Conservation (phyloP, 2,888 invertebrate genomes). For the Prenolepis imparis region DNA sequence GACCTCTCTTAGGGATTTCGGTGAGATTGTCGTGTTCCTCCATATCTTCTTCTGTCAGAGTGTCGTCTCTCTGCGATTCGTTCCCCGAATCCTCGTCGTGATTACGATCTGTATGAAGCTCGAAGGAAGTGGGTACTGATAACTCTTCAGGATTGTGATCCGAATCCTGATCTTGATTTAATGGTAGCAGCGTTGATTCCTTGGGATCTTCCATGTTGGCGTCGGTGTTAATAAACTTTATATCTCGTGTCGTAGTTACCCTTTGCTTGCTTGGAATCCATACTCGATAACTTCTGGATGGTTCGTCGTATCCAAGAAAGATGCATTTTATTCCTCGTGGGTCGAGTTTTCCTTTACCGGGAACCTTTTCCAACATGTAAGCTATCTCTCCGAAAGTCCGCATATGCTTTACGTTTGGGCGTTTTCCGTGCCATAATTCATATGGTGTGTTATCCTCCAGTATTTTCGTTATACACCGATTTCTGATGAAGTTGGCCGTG, state of each 20-base stretch:
- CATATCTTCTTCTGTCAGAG: neutral
- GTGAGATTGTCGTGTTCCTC: fast-evolving
- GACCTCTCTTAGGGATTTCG: neutral
- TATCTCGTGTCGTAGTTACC: neutral
- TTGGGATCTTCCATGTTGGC: neutral
- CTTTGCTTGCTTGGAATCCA: neutral
- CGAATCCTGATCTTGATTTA: neutral
- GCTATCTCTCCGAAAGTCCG: neutral
- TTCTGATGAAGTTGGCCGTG: neutral
- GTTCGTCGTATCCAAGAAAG: neutral
- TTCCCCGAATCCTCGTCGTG: neutral
- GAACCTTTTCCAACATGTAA: neutral
- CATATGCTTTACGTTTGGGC: neutral
- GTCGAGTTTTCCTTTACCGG: neutral
- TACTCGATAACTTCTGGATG: neutral
- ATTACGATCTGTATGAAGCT: neutral
- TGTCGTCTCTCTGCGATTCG: neutral
- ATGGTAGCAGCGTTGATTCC: neutral
- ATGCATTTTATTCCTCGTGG: neutral
- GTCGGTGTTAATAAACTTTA: neutral
- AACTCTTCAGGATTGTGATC: too few species aligned
- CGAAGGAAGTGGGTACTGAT: neutral
- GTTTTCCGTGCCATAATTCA: neutral
- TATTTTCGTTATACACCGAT: neutral
- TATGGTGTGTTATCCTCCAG: neutral